Evolutionary conservation across 1,140 invertebrate species (phyloP).

Genomic region (Magallana gigas): DNA sequence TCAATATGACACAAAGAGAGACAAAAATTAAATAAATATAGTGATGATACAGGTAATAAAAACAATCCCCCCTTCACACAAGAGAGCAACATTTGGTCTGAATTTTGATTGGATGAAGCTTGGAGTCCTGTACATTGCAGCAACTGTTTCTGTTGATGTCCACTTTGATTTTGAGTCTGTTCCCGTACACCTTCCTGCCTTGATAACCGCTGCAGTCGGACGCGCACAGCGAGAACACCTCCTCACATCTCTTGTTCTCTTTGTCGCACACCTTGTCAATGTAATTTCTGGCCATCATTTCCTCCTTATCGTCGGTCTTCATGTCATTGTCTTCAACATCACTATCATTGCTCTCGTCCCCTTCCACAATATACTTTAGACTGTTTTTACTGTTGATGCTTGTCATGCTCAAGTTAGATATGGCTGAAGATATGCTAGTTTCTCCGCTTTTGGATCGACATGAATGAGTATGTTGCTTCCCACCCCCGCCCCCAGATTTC

Average conservation of each 20-base stretch:
- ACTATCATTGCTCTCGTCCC: slow-evolving; percentile 62
- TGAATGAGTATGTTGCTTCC: slow-evolving; percentile 43
- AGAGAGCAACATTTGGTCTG: slow-evolving; percentile 76
- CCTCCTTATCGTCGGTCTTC: slow-evolving; percentile 25
- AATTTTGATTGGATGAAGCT: slow-evolving; percentile 59
- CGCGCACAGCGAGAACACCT: slow-evolving; percentile 49
- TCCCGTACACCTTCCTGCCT: slow-evolving; percentile 47
- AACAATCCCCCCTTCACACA: slow-evolving; percentile 60
- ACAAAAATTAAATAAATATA: slow-evolving; percentile 38
- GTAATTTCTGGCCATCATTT: slow-evolving; percentile 26
- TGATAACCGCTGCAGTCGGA: slow-evolving; percentile 54
- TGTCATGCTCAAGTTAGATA: slow-evolving; percentile 57
- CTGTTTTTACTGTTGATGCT: slow-evolving; percentile 64
- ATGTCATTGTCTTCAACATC: slow-evolving; percentile 60
- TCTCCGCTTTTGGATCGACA: slow-evolving; percentile 43
- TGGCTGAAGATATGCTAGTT: slow-evolving; percentile 51
- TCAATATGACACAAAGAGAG: neutral
- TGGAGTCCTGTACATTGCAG: slow-evolving; percentile 60
- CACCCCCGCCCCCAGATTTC: slow-evolving; percentile 53
- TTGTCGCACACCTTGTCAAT: slow-evolving; percentile 27
- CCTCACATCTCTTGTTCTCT: slow-evolving; percentile 19
- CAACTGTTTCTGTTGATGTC: slow-evolving; percentile 73
- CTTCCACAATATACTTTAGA: slow-evolving; percentile 66
- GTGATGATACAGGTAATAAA: slow-evolving; percentile 59
- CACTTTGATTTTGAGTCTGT: slow-evolving; percentile 59